Evolutionary conservation across 2,113 vertebrate species (phyloP).

Genomic region (Phyllopteryx taeniolatus): DNA sequence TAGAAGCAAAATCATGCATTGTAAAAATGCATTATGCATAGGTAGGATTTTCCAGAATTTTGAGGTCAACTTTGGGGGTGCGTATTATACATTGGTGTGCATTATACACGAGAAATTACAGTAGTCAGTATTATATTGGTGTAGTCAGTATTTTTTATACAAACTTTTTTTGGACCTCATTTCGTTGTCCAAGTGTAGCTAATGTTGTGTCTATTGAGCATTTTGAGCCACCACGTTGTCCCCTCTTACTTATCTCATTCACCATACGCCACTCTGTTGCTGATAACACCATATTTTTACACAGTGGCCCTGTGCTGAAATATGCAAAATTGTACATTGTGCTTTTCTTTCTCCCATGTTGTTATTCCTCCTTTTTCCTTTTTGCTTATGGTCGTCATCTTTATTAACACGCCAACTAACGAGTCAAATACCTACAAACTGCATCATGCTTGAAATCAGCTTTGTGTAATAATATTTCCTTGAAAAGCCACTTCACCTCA

Average conservation of each 20-base stretch:
- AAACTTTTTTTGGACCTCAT: background rate
- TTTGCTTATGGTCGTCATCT: background rate
- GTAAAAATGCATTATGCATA: too few relatives aligned
- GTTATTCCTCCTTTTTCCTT: background rate
- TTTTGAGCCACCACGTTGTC: background rate
- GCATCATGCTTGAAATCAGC: background rate
- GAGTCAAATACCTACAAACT: background rate
- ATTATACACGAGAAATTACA: too few relatives aligned
- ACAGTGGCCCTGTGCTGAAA: background rate
- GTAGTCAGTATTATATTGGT: background rate
- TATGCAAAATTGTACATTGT: constrained; percentile 21
- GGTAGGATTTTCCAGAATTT: too few relatives aligned
- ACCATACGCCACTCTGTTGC: background rate
- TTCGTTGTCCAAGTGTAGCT: background rate
- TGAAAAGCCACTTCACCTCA: background rate
- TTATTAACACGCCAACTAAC: constrained; percentile 6
- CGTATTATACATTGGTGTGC: too few relatives aligned
- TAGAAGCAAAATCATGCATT: too few relatives aligned
- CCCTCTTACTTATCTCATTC: too few relatives aligned
- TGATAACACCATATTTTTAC: constrained; percentile 1
- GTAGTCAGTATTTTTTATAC: background rate
- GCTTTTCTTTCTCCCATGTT: background rate
- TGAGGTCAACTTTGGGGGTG: too few relatives aligned
- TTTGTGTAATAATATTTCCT: background rate
- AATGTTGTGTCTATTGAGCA: background rate